phyloP scores from a whole-genome alignment of 2,113 vertebrate genomes.

The Chionis minor region DNA sequence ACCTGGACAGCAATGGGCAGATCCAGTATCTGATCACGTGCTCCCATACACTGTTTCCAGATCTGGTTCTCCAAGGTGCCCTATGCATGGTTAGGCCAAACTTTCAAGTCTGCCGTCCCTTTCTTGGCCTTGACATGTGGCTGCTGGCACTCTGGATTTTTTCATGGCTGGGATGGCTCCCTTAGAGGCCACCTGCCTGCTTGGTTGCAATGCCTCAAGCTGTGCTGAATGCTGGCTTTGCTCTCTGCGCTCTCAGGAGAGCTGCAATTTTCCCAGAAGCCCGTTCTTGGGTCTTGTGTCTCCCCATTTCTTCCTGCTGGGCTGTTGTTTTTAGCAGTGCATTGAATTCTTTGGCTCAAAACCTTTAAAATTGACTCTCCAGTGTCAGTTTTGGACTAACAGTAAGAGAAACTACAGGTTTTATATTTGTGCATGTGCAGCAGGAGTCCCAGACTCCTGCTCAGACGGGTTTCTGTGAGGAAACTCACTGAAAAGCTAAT shows the following conservation, averaged over 20 bases:
- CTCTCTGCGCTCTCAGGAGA: neutral
- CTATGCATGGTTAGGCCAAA: rapidly evolving
- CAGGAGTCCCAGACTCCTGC: neutral
- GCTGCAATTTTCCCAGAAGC: neutral
- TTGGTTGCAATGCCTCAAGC: neutral
- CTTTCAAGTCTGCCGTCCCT: neutral
- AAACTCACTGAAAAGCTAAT: neutral
- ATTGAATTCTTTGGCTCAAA: neutral
- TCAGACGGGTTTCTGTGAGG: neutral
- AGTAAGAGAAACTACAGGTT: neutral
- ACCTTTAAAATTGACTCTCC: neutral
- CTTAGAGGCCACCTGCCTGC: neutral
- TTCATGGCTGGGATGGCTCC: neutral
- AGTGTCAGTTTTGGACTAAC: neutral
- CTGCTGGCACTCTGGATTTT: neutral
- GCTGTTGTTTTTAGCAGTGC: neutral
- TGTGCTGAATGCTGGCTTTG: neutral
- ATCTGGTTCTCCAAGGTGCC: neutral
- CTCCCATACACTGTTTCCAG: neutral
- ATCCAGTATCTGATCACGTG: neutral
- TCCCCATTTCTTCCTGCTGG: rapidly evolving
- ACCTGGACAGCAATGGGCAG: neutral
- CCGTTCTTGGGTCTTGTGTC: neutral
- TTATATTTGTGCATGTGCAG: neutral
- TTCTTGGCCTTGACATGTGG: rapidly evolving